Base-by-base conservation (phyloP, 2,888 invertebrate species). In the Branchinecta sandiegonensis region DNA sequence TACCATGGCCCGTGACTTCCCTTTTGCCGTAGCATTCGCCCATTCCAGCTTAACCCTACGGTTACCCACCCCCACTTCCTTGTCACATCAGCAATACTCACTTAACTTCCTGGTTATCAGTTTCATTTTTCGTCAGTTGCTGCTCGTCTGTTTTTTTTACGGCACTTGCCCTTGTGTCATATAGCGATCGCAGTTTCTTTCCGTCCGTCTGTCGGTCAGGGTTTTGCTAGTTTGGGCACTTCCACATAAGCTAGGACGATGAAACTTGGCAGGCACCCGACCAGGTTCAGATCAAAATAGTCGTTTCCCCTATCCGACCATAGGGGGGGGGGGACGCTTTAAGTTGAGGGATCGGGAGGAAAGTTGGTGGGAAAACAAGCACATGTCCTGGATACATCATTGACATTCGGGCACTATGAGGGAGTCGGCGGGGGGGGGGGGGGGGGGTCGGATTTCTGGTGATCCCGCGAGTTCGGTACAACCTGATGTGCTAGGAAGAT, bases 151-250 rank as follows among this genome's bases (percentile, higher is more conserved):
- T n/a, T n/a, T 2, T 56, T 17, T 56, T 50, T 50, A 50, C 2
- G 50, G 50, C 50, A 50, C 50, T 50, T 50, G 50, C 13, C 50
- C 50, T 13, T 13, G 50, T 50, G 50, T 2, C n/a, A 50, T 50
- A 50, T 50, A 50, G 1, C n/a, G 50, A 50, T 50, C 50, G 50
- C 50, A 50, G 2, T 50, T 50, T 50, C 50, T 50, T 1, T 2
- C n/a, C 50, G 50, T 50, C 50, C n/a, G 50, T 50, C 50, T 50
- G 50, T 3, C 50, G 50, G 50, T 50, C 50, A 2, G 13, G 50
- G 50, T 50, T 50, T 50, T 50, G 50, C 50, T 50, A 50, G 50
- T 50, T 50, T 3, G 50, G n/a, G 50, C 50, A 50, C 50, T 50
- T 50, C 50, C 50, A 50, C 13, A n/a, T 13, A n/a, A n/a, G 50